These are phyloP conservation scores for Cantharis nigra DNA, from an alignment of 2,888 invertebrate genomes.

Conservation along the genomic window DNA sequence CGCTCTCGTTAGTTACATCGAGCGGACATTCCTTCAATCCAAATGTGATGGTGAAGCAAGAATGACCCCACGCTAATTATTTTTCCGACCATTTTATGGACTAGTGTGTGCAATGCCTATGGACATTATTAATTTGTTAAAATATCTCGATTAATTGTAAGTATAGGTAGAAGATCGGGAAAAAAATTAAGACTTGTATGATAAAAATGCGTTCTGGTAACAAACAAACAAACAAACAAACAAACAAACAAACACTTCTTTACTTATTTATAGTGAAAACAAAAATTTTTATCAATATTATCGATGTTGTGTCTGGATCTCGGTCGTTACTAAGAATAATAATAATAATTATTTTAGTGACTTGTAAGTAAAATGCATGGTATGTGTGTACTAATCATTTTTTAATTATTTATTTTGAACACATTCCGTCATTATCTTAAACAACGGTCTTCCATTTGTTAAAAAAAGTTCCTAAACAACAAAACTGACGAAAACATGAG, in stretches of 20 bases:
- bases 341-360: conserved; percentile 21
- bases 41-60: conserved; percentile 56
- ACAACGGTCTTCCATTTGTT: conserved; percentile 48
- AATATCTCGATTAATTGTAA: conserved; percentile 17
- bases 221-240: neutral
- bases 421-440: conserved; percentile 38
- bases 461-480: conserved; percentile 45
- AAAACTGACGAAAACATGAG: neutral
- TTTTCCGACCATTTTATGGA: conserved; percentile 56
- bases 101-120: conserved; percentile 40
- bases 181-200: conserved; percentile 6
- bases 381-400: conserved; percentile 28
- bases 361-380: conserved; percentile 26
- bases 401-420: conserved; percentile 38
- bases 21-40: conserved; percentile 53
- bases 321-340: conserved; percentile 29
- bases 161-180: conserved; percentile 14
- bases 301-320: conserved; percentile 40
- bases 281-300: conserved; percentile 39
- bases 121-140: conserved; percentile 17
- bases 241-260: neutral
- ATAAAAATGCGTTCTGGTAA: conserved; percentile 22
- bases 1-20: conserved; percentile 61
- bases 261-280: neutral
- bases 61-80: conserved; percentile 57